Conservation (phyloP, 2,888 invertebrate genomes). For the Schrankia costaestrigalis region DNA sequence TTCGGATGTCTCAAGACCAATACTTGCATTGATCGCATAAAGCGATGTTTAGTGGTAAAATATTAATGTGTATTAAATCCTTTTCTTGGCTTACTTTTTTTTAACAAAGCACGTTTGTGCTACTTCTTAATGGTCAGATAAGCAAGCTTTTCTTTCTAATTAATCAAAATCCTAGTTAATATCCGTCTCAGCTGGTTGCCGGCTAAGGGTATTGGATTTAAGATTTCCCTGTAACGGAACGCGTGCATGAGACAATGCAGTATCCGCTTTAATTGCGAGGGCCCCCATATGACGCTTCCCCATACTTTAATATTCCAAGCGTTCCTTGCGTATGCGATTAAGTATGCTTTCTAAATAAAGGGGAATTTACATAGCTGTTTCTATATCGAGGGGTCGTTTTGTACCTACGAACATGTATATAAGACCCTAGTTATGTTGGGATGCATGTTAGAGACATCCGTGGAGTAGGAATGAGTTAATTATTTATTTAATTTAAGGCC, state of each 20-base stretch:
- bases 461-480: conserved; percentile 32
- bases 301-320: conserved; percentile 74
- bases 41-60: no score
- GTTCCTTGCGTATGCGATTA: conserved; percentile 74
- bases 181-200: neutral
- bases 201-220: conserved; percentile 31
- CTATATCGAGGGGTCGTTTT: conserved; percentile 62
- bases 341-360: conserved; percentile 76
- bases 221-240: conserved; percentile 52
- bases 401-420: conserved; percentile 69
- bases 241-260: conserved; percentile 58
- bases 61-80: no score
- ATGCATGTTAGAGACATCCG: conserved; percentile 39
- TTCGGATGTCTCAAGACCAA: no score
- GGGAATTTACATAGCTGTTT: conserved; percentile 62
- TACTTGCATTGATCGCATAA: no score
- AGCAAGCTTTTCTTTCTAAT: no score
- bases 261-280: conserved; percentile 61
- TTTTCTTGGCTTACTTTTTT: no score
- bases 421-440: conserved; percentile 63
- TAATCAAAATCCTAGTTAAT: no score
- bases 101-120: no score
- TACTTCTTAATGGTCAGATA: no score
- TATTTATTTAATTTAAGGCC: conserved; percentile 6
- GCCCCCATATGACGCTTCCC: conserved; percentile 73